Percentiles rank a stretch among this genome's conserved stretches.
Conservation (phyloP, 2,888 invertebrate genomes). For the Eilema griseolum region DNA sequence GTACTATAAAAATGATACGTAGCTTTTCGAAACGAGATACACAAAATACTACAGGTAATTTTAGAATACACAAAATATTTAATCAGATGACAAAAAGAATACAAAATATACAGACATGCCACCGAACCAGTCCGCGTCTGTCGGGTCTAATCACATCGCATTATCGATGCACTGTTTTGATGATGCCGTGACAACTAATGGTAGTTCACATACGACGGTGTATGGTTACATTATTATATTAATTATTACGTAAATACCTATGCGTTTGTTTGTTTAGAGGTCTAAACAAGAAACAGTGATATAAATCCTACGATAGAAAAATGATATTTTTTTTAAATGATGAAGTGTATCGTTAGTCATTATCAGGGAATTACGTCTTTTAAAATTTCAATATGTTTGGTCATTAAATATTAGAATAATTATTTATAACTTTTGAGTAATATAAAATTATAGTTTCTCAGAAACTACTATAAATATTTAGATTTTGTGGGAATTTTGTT, state of each 20-base stretch:
- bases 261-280: background rate
- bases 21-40: slow-evolving; percentile 7
- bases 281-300: background rate
- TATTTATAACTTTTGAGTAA: too few relatives aligned
- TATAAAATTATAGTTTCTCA: background rate
- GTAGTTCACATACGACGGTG: slow-evolving; percentile 70
- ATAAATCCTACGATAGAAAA: too few relatives aligned
- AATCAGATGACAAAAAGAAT: slow-evolving; percentile 34
- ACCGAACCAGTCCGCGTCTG: slow-evolving; percentile 51
- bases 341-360: too few relatives aligned
- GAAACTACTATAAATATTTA: too few relatives aligned
- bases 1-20: background rate
- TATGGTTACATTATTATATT: slow-evolving; percentile 65
- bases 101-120: slow-evolving; percentile 49
- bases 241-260: background rate
- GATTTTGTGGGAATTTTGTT: background rate
- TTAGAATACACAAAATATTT: slow-evolving; percentile 50
- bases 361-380: too few relatives aligned
- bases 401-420: too few relatives aligned
- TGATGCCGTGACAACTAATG: slow-evolving; percentile 72
- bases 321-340: background rate
- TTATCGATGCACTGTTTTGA: slow-evolving; percentile 71
- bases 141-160: slow-evolving; percentile 67
- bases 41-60: slow-evolving; percentile 24
- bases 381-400: too few relatives aligned